These are phyloP conservation scores for Camponotus pennsylvanicus DNA, from an alignment of 1,140 invertebrate species.

Conservation along the genomic window DNA sequence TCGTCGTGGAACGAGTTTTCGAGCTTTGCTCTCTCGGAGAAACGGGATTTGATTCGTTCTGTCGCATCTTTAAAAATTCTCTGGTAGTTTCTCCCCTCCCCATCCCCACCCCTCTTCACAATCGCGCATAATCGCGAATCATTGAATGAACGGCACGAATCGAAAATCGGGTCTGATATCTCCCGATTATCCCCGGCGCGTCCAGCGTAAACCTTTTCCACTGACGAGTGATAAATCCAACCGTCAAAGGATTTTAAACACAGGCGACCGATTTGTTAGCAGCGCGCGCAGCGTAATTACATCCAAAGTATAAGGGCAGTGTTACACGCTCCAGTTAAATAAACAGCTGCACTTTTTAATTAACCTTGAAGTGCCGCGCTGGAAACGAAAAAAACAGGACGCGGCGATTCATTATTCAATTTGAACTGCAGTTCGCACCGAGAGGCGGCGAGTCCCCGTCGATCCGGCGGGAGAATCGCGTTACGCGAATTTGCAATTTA, in stretches of 20 bases:
- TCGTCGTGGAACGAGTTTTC: conserved; percentile 9
- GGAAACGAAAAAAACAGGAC: conserved; percentile 24
- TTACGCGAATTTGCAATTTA: conserved; percentile 61
- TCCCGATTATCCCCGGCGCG: background rate
- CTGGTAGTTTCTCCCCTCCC: background rate
- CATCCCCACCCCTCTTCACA: background rate
- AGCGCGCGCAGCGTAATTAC: conserved; percentile 40
- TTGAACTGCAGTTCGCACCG: conserved; percentile 43
- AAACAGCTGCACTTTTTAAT: conserved; percentile 60
- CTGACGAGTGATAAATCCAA: background rate
- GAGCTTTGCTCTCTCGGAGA: conserved; percentile 6
- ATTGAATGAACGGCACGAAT: background rate
- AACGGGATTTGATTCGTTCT: conserved; percentile 4
- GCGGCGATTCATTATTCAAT: conserved; percentile 57
- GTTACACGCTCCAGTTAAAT: conserved; percentile 39
- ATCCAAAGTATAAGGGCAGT: conserved; percentile 45
- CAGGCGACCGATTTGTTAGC: background rate
- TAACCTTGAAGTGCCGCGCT: conserved; percentile 46
- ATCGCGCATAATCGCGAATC: background rate
- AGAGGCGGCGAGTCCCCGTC: conserved; percentile 3
- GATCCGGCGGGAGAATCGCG: conserved; percentile 45
- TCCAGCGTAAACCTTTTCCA: conserved; percentile 5
- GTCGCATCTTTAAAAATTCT: background rate
- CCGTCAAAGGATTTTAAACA: conserved; percentile 42
- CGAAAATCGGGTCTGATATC: background rate